Base-by-base conservation (phyloP, 2,113 vertebrate genomes). In the Nothoprocta pentlandii region DNA sequence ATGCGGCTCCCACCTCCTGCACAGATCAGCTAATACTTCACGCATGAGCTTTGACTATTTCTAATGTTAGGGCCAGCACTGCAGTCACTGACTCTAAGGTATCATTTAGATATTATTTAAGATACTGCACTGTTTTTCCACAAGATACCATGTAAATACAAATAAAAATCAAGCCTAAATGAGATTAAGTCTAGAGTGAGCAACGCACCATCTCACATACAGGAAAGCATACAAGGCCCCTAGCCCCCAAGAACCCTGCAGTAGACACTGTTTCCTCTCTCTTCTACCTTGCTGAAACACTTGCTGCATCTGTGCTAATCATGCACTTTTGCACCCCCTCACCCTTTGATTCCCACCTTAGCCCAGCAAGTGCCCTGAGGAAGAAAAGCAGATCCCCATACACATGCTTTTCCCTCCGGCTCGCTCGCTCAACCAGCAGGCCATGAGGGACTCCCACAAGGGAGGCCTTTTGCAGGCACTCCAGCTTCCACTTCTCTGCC, bases 181-280 rank as follows among this genome's bases (percentile, higher is more conserved):
- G 54, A 82, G 49, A 80, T 62, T 12, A 46, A 26, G 44, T 44
- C 62, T 58, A 49, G 30, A 80, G 14, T 25, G 79, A 82, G 41
- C 28, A 23, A 15, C 1, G 1, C 13, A 19, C 34, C 0, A 3
- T 8, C 21, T 51, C 63, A 7, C 9, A 49, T 22, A 5, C 2
- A 2, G 41, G 81, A 77, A 22, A 25, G 51, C 16, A 3, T 0
- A 1, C 1, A n/a, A 58, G 6, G 8, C 5, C 25, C 34, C 46
- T 8, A 8, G 25, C 21, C 87, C 76, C 54, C 74, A 82, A 85
- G 59, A 54, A 26, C 22, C 66, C n/a, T 26, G 19, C 8, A 39
- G 13, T 3, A 10, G 7, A 2, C 9, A 54, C 73, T 66, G 15
- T 28, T 76, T 69, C 41, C 73, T 42, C 39, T 28, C 56, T 49